Conservation (phyloP, 2,797 vertebrate species). For the Arctocebus calabarensis region DNA sequence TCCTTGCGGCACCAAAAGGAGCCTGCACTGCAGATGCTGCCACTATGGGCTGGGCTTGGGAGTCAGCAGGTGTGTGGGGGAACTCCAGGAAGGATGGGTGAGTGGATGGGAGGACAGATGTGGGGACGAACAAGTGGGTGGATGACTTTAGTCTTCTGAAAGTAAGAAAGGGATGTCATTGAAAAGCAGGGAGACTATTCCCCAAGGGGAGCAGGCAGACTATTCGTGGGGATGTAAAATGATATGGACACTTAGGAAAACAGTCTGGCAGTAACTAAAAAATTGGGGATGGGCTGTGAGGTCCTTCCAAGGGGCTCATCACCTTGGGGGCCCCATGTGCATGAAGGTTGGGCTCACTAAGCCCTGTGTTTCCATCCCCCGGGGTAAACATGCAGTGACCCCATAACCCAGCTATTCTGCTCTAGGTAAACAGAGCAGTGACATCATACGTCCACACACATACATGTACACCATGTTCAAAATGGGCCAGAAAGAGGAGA, state of each 20-base stretch:
- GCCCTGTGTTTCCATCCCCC: not conserved
- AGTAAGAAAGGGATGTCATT: not conserved
- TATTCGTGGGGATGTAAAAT: not conserved
- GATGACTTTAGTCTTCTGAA: not conserved
- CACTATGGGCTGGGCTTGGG: too few relatives aligned
- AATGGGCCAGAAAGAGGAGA: not conserved
- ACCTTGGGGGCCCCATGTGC: not conserved
- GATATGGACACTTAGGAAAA: not conserved
- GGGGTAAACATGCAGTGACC: not conserved
- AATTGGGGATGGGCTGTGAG: not conserved
- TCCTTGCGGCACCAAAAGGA: too few relatives aligned
- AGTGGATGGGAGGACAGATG: fast-evolving
- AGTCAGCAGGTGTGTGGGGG: not conserved
- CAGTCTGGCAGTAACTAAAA: not conserved
- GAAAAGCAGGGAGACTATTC: too few relatives aligned
- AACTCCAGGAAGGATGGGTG: not conserved
- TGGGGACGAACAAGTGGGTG: not conserved
- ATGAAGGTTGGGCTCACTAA: not conserved
- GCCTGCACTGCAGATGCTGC: not conserved
- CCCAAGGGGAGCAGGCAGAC: not conserved
- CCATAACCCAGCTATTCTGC: not conserved
- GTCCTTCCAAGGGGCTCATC: not conserved
- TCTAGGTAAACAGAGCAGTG: not conserved
- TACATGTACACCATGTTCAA: fast-evolving
- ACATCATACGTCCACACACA: fast-evolving